Evolutionary conservation across 1,140 invertebrate species (phyloP).

Genomic region (Anagrus nilaparvatae): DNA sequence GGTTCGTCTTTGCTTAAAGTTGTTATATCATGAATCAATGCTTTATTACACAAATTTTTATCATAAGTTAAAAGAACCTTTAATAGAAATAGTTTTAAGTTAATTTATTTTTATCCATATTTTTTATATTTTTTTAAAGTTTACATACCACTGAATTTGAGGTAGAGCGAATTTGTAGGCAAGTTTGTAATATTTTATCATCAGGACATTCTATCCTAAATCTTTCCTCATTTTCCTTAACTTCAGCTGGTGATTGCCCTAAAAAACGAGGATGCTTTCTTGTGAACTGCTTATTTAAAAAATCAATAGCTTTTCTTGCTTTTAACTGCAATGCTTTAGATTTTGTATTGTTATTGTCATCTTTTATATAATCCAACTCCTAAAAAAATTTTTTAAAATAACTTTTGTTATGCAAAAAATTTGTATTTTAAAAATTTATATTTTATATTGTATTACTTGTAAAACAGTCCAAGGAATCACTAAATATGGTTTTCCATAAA

Average conservation of each 20-base stretch:
- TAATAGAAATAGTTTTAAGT: slow-evolving; percentile 5
- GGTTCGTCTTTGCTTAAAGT: slow-evolving; percentile 25
- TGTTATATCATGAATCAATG: slow-evolving; percentile 31
- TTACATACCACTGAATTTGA: slow-evolving; percentile 25
- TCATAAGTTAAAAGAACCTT: slow-evolving; percentile 37
- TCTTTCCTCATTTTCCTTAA: slow-evolving; percentile 26
- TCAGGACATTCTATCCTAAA: slow-evolving; percentile 32
- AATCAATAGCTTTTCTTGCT: slow-evolving; percentile 30
- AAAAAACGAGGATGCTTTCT: slow-evolving; percentile 32
- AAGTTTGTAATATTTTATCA: slow-evolving; percentile 38
- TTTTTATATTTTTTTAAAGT: not conserved
- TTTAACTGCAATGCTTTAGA: slow-evolving; percentile 20
- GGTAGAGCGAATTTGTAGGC: slow-evolving; percentile 29
- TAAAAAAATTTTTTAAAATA: slow-evolving; percentile 17
- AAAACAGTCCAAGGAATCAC: slow-evolving; percentile 39
- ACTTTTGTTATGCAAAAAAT: not conserved
- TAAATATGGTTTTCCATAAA: slow-evolving; percentile 28
- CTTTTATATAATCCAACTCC: slow-evolving; percentile 39
- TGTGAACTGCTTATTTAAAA: slow-evolving; percentile 32
- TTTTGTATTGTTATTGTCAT: slow-evolving; percentile 22
- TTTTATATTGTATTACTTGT: slow-evolving; percentile 20
- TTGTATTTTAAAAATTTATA: not conserved
- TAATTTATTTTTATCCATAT: not conserved
- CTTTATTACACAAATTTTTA: slow-evolving; percentile 38
- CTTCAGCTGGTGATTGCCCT: slow-evolving; percentile 33